These are phyloP conservation scores for Oscheius sp. DNA, from an alignment of 2,888 invertebrate genomes.

Conservation along the genomic window DNA sequence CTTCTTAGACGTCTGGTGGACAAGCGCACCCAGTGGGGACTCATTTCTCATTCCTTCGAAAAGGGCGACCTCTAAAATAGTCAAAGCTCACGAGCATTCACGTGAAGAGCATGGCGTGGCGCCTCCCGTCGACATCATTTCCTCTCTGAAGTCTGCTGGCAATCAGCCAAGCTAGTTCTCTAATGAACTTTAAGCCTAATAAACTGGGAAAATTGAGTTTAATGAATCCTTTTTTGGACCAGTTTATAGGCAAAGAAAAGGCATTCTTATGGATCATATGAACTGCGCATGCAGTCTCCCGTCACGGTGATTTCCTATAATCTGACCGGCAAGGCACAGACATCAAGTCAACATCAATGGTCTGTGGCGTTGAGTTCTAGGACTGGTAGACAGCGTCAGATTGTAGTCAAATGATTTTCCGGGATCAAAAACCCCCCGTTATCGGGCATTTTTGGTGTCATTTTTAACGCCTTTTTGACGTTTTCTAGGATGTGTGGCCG, in stretches of 20 bases:
- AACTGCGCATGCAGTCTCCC: conserved; percentile 1
- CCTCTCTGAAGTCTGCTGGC: not conserved
- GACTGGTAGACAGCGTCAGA: not conserved
- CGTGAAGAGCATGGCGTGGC: too few species aligned
- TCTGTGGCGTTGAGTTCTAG: conserved; percentile 3
- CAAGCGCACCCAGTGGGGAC: too few species aligned
- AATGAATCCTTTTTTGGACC: not conserved
- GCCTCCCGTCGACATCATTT: not conserved
- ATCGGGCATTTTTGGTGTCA: conserved; percentile 9
- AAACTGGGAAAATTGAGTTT: not conserved
- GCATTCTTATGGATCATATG: not conserved
- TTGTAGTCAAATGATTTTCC: not conserved
- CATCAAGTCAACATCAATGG: conserved; percentile 20
- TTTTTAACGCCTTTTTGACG: conserved; percentile 18
- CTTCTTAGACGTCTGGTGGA: too few species aligned
- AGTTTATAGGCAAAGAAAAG: not conserved
- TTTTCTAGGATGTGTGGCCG: not conserved
- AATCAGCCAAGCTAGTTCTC: not conserved
- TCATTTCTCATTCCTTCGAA: too few species aligned
- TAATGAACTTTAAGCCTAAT: too few species aligned
- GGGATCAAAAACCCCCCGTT: not conserved
- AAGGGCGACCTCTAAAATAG: too few species aligned
- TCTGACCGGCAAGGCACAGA: conserved; percentile 12
- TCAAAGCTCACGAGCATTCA: too few species aligned
- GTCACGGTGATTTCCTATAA: conserved; percentile 28